phyloP scores from a whole-genome alignment of 2,113 vertebrate species.

The Dryoscopus gambensis region DNA sequence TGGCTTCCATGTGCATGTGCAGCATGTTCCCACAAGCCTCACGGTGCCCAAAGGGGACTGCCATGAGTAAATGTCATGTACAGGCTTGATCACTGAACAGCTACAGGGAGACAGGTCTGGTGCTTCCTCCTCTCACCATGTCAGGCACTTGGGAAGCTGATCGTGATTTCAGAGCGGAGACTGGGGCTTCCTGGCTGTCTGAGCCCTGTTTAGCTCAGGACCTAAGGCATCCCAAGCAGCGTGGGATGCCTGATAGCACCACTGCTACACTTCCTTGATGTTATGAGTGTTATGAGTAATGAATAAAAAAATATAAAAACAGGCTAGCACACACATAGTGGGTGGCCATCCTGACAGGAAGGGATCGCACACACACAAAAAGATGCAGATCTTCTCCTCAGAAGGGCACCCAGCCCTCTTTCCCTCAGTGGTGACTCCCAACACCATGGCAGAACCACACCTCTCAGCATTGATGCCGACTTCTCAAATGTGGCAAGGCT shows the following conservation, averaged over 20 bases:
- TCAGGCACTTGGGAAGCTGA: background rate
- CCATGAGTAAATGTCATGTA: background rate
- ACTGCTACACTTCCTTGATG: background rate
- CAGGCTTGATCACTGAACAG: background rate
- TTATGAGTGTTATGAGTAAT: background rate
- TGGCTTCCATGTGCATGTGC: fast-evolving
- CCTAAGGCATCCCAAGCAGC: background rate
- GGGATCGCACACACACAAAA: background rate
- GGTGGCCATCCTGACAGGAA: background rate
- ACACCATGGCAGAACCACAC: background rate
- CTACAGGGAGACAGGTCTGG: fast-evolving
- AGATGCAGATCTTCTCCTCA: background rate
- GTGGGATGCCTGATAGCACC: background rate
- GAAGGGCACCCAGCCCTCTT: background rate
- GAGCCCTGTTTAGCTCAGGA: background rate
- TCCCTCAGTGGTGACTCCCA: background rate
- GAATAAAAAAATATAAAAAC: background rate
- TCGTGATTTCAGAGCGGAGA: fast-evolving
- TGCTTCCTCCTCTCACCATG: background rate
- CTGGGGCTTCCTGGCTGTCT: fast-evolving
- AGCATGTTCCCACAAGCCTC: background rate
- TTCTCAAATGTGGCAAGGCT: background rate
- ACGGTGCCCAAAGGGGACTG: fast-evolving
- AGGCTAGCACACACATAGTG: fast-evolving
- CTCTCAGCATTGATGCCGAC: fast-evolving